phyloP scores from a whole-genome alignment of 2,888 invertebrate species.

The Sisyra nigra region DNA sequence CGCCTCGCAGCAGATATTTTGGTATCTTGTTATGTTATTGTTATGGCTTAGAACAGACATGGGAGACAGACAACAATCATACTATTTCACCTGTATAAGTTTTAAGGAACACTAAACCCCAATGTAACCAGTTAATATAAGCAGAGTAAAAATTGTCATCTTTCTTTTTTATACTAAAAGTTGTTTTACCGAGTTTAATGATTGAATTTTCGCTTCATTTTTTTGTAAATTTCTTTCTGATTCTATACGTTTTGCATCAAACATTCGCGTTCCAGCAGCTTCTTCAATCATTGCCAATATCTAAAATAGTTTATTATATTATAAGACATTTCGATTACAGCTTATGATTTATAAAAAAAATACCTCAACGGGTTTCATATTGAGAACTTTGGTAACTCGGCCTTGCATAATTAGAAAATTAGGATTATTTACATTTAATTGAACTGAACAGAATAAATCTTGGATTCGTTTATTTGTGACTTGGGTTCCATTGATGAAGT shows the following conservation, averaged over 20 bases:
- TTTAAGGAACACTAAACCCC: too few species aligned
- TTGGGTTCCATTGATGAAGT: constrained; percentile 81
- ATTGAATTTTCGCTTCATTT: constrained; percentile 78
- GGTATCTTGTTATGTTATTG: too few species aligned
- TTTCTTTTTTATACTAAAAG: not conserved
- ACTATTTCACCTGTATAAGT: too few species aligned
- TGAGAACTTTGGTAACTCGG: constrained; percentile 93
- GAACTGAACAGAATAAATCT: constrained; percentile 92
- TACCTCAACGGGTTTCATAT: constrained; percentile 96
- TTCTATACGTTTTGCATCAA: constrained; percentile 80
- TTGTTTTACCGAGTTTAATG: constrained; percentile 56
- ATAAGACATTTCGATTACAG: not conserved
- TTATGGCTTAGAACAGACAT: too few species aligned
- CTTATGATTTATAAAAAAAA: constrained; percentile 13
- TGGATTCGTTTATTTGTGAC: constrained; percentile 81
- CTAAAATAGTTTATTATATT: constrained; percentile 25
- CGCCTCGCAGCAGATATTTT: too few species aligned
- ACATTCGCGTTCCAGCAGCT: constrained; percentile 94
- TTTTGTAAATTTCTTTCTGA: constrained; percentile 79
- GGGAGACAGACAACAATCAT: too few species aligned
- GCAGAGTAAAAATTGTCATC: too few species aligned
- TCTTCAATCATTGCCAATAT: constrained; percentile 97
- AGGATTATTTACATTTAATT: constrained; percentile 97
- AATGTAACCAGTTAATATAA: too few species aligned
- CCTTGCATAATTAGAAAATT: constrained; percentile 99